Conservation (phyloP, 2,888 invertebrate species). For the Pecten maximus region DNA sequence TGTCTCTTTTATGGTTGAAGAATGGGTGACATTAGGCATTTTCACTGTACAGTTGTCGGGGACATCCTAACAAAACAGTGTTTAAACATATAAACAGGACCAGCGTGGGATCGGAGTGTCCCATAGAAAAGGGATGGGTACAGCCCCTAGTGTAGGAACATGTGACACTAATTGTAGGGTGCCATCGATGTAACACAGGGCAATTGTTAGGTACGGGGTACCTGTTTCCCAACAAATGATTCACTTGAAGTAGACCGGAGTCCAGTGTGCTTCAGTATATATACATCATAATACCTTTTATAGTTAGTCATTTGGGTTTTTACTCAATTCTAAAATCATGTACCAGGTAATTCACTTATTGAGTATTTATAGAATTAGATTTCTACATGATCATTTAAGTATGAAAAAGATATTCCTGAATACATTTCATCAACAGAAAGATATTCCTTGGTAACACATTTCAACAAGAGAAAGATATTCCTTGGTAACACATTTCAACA, state of each 20-base stretch:
- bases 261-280: not conserved
- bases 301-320: not conserved
- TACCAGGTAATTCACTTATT: too few relatives aligned
- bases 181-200: not conserved
- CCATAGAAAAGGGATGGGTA: not conserved
- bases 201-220: not conserved
- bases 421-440: not conserved
- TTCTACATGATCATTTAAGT: not conserved
- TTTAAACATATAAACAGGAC: not conserved
- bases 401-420: not conserved
- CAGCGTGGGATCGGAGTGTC: not conserved
- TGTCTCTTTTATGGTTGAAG: not conserved
- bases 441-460: not conserved
- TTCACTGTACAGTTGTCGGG: not conserved
- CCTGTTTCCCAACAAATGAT: not conserved
- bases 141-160: not conserved
- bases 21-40: not conserved
- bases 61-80: not conserved
- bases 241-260: not conserved
- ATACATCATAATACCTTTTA: not conserved
- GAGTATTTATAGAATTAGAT: not conserved
- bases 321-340: not conserved
- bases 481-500: not conserved
- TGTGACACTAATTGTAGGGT: constrained; percentile 28
- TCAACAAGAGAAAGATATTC: not conserved